phyloP scores from a whole-genome alignment of 2,113 vertebrate genomes.

The Hirundichthys speculiger region DNA sequence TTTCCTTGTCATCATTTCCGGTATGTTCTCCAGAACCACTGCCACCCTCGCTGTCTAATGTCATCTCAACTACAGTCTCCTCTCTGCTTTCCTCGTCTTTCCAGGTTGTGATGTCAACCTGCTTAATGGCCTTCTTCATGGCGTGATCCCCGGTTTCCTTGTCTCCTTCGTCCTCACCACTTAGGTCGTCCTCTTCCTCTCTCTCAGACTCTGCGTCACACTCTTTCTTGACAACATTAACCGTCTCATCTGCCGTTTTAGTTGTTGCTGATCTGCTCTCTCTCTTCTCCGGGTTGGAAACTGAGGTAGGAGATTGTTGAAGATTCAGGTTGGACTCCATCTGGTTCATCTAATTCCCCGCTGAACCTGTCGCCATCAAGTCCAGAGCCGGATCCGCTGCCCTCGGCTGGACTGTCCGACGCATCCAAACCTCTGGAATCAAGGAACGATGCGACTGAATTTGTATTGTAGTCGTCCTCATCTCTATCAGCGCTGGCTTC shows the following conservation, averaged over 20 bases:
- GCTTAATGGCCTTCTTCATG: slow-evolving; percentile 1
- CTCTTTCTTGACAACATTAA: too few species aligned
- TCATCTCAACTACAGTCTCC: neutral
- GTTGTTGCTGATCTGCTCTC: neutral
- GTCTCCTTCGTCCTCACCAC: slow-evolving; percentile 1
- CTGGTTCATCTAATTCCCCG: slow-evolving; percentile 63
- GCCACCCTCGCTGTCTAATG: neutral
- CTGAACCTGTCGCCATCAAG: slow-evolving; percentile 77
- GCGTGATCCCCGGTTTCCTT: neutral
- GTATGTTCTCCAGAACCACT: slow-evolving; percentile 48
- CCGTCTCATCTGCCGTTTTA: neutral
- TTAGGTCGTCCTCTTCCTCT: slow-evolving; percentile 13
- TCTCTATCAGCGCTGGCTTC: neutral
- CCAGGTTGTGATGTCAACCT: neutral
- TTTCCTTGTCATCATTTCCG: neutral
- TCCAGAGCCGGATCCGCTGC: slow-evolving; percentile 83
- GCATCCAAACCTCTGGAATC: slow-evolving; percentile 12
- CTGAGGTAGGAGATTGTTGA: neutral
- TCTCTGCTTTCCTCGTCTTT: slow-evolving; percentile 3
- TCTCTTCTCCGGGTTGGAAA: neutral
- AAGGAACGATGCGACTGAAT: neutral
- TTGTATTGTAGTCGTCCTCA: neutral
- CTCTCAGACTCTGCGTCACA: neutral
- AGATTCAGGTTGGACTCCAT: neutral
- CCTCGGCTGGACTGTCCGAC: slow-evolving; percentile 68